Percentiles rank a stretch among this genome's conserved stretches.
phyloP scores from a whole-genome alignment of 30 jellyfish, hydroid and myxozoan species.

The Hydractinia echinata region DNA sequence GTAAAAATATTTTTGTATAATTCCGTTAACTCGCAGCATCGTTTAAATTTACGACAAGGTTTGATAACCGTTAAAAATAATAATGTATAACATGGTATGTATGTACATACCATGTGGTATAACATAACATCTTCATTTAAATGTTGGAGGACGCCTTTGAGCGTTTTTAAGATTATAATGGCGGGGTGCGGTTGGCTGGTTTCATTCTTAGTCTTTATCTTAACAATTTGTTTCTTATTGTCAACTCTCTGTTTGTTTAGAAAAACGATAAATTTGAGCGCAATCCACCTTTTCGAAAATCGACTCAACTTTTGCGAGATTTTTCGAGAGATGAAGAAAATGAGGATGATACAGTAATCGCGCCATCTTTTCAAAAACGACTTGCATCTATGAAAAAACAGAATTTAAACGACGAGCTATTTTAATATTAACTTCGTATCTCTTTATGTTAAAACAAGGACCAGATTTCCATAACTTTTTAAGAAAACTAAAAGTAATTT shows the following conservation, averaged over 20 bases:
- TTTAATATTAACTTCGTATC: background rate
- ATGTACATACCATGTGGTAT: too few relatives aligned
- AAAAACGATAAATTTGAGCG: background rate
- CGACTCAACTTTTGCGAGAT: background rate
- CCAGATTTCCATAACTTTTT: too few relatives aligned
- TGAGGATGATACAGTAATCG: background rate
- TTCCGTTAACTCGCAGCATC: background rate
- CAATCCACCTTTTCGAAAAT: background rate
- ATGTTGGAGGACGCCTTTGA: too few relatives aligned
- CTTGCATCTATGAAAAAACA: background rate
- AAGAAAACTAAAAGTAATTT: too few relatives aligned
- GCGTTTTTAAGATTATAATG: too few relatives aligned
- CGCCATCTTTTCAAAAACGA: background rate
- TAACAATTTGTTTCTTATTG: background rate
- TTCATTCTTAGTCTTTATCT: background rate
- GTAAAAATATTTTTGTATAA: background rate
- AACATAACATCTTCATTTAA: too few relatives aligned
- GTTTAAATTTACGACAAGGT: too few relatives aligned
- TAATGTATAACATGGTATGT: too few relatives aligned
- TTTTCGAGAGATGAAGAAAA: background rate
- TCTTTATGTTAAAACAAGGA: too few relatives aligned
- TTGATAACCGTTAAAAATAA: too few relatives aligned
- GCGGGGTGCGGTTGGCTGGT: background rate
- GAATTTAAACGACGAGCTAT: conserved; percentile 4
- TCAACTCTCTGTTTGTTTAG: background rate